Base-by-base conservation (phyloP, 92 coral and sea anemone genomes). In the Anthopleura xanthogrammica region DNA sequence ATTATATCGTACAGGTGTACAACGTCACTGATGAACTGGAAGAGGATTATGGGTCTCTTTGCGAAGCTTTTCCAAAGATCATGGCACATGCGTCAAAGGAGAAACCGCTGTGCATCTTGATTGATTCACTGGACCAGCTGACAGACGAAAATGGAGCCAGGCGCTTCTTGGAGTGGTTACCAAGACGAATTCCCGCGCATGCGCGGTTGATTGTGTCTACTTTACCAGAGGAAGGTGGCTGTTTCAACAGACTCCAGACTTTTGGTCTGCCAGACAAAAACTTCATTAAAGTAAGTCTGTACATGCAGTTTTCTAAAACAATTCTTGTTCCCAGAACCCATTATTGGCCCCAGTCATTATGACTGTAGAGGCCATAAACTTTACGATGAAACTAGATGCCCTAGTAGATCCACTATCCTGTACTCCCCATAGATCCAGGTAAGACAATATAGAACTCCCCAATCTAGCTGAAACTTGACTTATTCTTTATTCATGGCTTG, bases 81-180 rank as follows among this genome's bases (percentile, higher is more conserved):
- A 64, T 86, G 76, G 87, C 82, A 50, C 86, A 86, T 40, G 90
- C 92, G 8, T 62, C 90, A 0, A 80, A 83, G 75, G 85, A 89
- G 13, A 40, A 75, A 56, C 92, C 88, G 68, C 87, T 89, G 85
- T 89, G 85, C 83, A 89, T 89, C 52, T 77, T 89, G 64, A 89
- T 89, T 17, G 92, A 89, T 82, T 89, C 92, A 20, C 80, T 89
- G 42, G 92, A 89, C 74, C 92, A 89, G 77, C 88, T 89, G 87
- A 89, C 92, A 10, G 92, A 89, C 54, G 90, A 86, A 60, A 81
- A 89, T 85, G 87, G 84, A 6, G 92, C 92, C 2, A 68, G 74
- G 42, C 40, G 74, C 5, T 68, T 68, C 11, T 68, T 23, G 92
- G 74, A 68, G 36, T 89, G 92, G 92, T 85, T 89, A 73, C 92